Evolutionary conservation across 2,888 invertebrate genomes (phyloP), one percentile per base, ranked within the genome.

Genomic region (Brachyptera risi): DNA sequence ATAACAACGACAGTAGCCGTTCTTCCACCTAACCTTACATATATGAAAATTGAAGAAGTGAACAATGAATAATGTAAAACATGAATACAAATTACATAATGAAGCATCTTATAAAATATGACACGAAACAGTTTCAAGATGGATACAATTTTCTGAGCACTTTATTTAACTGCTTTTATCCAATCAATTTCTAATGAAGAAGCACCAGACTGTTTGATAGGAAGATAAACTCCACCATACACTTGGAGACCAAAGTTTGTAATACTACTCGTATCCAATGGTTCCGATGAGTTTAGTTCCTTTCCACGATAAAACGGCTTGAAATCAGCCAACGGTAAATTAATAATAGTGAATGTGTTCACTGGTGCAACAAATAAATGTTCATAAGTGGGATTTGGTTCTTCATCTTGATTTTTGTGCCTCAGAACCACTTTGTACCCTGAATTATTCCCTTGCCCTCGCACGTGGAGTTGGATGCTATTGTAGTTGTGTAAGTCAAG

Each of bases 171-270:
- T n/a, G 79, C 80, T 71, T 72, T 76, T 67, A 84, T 81, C 76
- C 78, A 81, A 69, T 85, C 82, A 37, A 86, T 79, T 74, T 85
- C 85, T 66, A 85, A 75, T 47, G 84, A 79, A 1, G 83, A 83
- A 7, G 82, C 81, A 0, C 86, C 85, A 68, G 76, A 79, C 69
- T 86, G 86, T 70, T 86, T 85, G 17, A 79, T 72, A 5, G 80
- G 78, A 66, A 78, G 76, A 69, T 86, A 85, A 63, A 86, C 85
- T 13, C 86, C 86, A 19, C 86, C 85, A 68, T 81, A 83, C 69
- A 84, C 78, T 75, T 86, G 86, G 44, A 86, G 72, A 4, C 84
- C 85, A 64, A 85, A 75, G 71, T 80, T 81, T 1, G 83, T 82
- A 24, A 86, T 78, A 67, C 80, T 77, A 1, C 79, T 73, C 47